Evolutionary conservation across 1,140 invertebrate genomes (phyloP).

Genomic region (Drosophila lacertosa): DNA sequence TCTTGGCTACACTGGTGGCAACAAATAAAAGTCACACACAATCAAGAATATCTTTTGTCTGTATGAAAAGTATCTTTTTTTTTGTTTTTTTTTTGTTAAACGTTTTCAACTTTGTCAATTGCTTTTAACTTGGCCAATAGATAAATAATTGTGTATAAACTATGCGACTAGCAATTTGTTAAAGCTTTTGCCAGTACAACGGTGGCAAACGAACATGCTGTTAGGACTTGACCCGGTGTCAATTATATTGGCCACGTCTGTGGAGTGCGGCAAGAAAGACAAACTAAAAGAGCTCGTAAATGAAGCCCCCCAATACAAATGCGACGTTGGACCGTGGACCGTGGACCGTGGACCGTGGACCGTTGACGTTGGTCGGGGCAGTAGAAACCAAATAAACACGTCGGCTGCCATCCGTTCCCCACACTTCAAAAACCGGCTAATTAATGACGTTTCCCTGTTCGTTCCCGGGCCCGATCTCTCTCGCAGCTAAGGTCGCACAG

Average conservation of each 20-base stretch:
- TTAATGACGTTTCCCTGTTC: conserved; percentile 71
- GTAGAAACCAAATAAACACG: conserved; percentile 73
- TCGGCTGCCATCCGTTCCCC: conserved; percentile 71
- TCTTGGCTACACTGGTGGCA: conserved; percentile 45
- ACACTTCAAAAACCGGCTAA: conserved; percentile 73
- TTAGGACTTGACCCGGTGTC: neutral
- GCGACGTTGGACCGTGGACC: conserved; percentile 57
- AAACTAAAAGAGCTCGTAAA: conserved; percentile 69
- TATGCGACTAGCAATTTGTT: conserved; percentile 8
- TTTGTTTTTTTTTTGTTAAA: no score
- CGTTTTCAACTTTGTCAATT: no score
- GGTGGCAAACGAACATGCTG: neutral
- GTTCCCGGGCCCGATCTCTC: conserved; percentile 32
- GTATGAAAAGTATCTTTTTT: no score
- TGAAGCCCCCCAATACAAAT: conserved; percentile 63
- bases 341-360: no score
- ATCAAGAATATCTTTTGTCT: neutral
- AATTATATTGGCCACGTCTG: conserved; percentile 44
- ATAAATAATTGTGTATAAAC: no score
- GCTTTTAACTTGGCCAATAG: no score
- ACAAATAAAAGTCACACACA: conserved; percentile 4
- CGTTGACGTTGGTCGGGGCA: no score
- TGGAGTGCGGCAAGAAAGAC: conserved; percentile 52
- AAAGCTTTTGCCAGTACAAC: neutral
- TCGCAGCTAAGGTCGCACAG: conserved; percentile 23